phyloP scores from a whole-genome alignment of 1,140 invertebrate genomes.

The Saccostrea echinata region DNA sequence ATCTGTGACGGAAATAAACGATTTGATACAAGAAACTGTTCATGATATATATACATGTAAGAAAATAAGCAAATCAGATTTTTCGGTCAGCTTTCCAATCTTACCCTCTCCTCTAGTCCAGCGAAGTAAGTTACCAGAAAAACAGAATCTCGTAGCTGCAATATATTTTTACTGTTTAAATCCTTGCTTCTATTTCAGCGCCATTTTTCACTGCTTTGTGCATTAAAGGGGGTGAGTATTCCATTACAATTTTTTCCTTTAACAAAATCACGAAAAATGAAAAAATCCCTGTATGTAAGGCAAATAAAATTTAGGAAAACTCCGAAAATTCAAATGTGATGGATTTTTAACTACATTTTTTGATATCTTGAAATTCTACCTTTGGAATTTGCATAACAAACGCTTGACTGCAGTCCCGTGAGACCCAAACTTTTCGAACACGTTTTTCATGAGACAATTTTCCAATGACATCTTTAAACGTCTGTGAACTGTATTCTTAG shows the following conservation, averaged over 20 bases:
- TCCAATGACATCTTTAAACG: neutral
- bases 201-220: neutral
- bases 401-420: neutral
- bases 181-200: neutral
- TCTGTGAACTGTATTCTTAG: neutral
- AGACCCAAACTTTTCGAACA: conserved; percentile 28
- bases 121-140: conserved; percentile 18
- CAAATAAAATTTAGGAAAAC: neutral
- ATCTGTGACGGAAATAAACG: neutral
- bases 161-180: neutral
- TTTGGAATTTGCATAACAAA: neutral
- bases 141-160: neutral
- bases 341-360: no score
- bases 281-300: neutral
- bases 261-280: neutral
- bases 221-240: neutral
- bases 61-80: neutral
- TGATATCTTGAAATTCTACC: neutral
- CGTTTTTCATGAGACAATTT: neutral
- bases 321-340: neutral
- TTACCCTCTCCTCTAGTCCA: conserved; percentile 3
- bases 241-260: neutral
- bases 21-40: neutral
- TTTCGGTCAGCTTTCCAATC: neutral
- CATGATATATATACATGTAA: neutral